Evolutionary conservation across 2,888 invertebrate genomes (phyloP).

Genomic region (Aspidiotus rigidus): DNA sequence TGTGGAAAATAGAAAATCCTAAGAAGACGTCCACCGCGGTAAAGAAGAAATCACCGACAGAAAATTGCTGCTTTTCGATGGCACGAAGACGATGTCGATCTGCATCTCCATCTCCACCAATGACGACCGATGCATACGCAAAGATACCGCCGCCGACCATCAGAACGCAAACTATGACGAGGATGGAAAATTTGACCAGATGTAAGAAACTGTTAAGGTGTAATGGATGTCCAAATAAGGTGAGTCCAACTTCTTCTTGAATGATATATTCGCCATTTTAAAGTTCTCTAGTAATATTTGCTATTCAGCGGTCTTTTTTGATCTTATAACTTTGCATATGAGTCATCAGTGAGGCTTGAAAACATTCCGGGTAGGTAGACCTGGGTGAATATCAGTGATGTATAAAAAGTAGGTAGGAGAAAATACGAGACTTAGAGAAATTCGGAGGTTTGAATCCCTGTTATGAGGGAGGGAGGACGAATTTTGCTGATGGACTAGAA

Average conservation of each 20-base stretch:
- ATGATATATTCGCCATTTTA: no score
- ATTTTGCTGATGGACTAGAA: no score
- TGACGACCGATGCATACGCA: constrained; percentile 9
- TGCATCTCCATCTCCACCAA: constrained; percentile 10
- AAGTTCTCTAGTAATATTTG: no score
- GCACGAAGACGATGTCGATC: constrained; percentile 24
- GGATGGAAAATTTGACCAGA: constrained; percentile 12
- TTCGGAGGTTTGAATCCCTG: no score
- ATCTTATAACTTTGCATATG: no score
- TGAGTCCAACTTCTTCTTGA: constrained; percentile 43
- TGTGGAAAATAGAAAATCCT: constrained; percentile 8
- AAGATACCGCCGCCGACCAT: background rate
- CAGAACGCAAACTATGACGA: constrained; percentile 13
- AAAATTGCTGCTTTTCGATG: constrained; percentile 26
- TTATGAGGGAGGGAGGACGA: no score
- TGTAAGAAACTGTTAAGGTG: constrained; percentile 70
- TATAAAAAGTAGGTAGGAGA: no score
- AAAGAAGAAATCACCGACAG: constrained; percentile 21
- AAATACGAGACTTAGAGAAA: no score
- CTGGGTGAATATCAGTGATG: no score
- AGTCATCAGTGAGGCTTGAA: no score
- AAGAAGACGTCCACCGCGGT: constrained; percentile 14
- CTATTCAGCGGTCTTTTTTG: no score
- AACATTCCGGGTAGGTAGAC: no score
- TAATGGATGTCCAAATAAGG: constrained; percentile 74